These are phyloP conservation scores for Leucophenga maculata DNA, from an alignment of 2,888 invertebrate genomes.

Conservation along the genomic window DNA sequence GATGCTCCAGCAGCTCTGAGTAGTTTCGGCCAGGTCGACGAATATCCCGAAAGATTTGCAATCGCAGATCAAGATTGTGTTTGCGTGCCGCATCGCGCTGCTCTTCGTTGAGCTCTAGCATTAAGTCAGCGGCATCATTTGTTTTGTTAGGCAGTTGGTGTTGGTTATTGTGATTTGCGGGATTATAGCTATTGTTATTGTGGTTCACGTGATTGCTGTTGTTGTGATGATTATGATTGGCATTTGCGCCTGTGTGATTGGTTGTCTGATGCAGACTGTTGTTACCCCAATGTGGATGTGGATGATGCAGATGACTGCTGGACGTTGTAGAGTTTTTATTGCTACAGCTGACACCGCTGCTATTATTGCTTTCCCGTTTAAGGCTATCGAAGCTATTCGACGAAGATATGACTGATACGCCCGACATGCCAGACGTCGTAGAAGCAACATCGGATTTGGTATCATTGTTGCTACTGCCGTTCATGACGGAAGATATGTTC, in stretches of 20 bases:
- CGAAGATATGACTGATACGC: constrained; percentile 16
- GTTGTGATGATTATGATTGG: constrained; percentile 16
- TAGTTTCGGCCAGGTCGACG: constrained; percentile 82
- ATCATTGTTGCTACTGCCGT: constrained; percentile 40
- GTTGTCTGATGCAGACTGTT: constrained; percentile 14
- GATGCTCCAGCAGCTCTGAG: constrained; percentile 67
- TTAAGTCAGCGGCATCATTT: constrained; percentile 13
- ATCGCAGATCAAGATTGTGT: constrained; percentile 79
- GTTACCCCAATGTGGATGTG: constrained; percentile 19
- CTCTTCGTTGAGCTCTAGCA: constrained; percentile 65
- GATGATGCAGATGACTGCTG: constrained; percentile 11
- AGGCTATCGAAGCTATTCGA: constrained; percentile 59
- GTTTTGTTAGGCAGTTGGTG: constrained; percentile 17
- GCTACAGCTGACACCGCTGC: constrained; percentile 19
- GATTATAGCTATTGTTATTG: constrained; percentile 33
- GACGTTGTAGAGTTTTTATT: constrained; percentile 1
- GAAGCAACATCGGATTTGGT: constrained; percentile 39
- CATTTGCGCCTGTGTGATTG: neutral
- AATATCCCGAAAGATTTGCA: constrained; percentile 83
- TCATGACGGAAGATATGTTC: constrained; percentile 24
- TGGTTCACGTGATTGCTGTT: constrained; percentile 16
- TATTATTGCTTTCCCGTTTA: constrained; percentile 49
- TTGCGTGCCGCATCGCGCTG: constrained; percentile 79
- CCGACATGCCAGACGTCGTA: constrained; percentile 38
- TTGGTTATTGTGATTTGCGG: constrained; percentile 10